Evolutionary conservation across 2,797 vertebrate species (phyloP), one percentile per base, ranked within the genome.

Genomic region (Bovichtus variegatus): DNA sequence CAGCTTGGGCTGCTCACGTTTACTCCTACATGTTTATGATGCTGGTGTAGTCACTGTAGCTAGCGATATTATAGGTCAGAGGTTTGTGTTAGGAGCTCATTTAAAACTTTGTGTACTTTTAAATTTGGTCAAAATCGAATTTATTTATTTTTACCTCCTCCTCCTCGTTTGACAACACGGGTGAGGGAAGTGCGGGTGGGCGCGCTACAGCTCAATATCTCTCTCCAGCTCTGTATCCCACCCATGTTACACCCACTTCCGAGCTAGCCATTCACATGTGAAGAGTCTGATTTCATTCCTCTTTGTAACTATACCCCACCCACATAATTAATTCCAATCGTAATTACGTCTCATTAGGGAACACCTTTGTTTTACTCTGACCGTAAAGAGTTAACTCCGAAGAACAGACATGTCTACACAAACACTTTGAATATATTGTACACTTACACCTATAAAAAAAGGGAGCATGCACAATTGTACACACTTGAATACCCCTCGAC

Each of bases 401-500:
- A 64, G 1, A 49, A 68, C 19, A 59, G 11, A 71, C 51, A 74
- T 13, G 29, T 65, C 10, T 12, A 34, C 46, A 31, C 16, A 74
- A 31, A 54, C 40, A 59, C 50, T 41, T 60, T 82, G 40, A 75
- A 62, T 63, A 50, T 23, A 73, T 41, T 71, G 53, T 65, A 53
- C 43, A 60, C 21, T 34, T 61, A 44, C 53, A 73, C 40, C 71
- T 58, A 59, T 36, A 43, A 60, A 77, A 71, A 79, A 50, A 27
- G 16, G 27, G 51, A 83, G 58, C 38, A 63, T 63, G 34, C 46
- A 46, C 78, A 87, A 81, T 69, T 61, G 66, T 55, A 41, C 73
- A 87, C 78, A 85, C 82, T 85, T 74, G 79, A 90, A 63, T 78
- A 54, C 64, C 71, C 60, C 78, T 89, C 79, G 79, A 77, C 78